Evolutionary conservation across 2,888 invertebrate species (phyloP).

Genomic region (Andrena minutula): DNA sequence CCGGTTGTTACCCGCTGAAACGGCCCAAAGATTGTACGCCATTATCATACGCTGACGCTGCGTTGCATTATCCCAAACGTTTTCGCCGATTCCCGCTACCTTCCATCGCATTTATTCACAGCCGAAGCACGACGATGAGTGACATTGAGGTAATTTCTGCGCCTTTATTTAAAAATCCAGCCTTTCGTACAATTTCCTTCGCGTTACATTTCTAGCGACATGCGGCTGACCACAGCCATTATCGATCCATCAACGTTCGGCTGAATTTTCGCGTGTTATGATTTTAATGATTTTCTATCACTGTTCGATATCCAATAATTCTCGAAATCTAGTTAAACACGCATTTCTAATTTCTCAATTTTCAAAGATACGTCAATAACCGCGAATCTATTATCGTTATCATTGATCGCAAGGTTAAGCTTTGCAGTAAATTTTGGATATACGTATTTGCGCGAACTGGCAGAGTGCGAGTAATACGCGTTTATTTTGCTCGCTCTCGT

Average conservation of each 20-base stretch:
- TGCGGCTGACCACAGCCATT: slow-evolving; percentile 67
- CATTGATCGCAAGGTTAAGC: slow-evolving; percentile 46
- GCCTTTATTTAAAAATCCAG: background rate
- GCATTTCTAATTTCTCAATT: background rate
- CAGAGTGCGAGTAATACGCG: background rate
- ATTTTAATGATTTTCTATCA: slow-evolving; percentile 14
- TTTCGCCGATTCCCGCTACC: slow-evolving; percentile 9
- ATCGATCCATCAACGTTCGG: slow-evolving; percentile 71
- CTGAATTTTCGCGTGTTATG: slow-evolving; percentile 34
- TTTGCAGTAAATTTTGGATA: background rate
- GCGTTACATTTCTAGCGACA: slow-evolving; percentile 43
- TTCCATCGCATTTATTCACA: slow-evolving; percentile 23
- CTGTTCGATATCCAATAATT: background rate
- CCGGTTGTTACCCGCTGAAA: slow-evolving; percentile 67
- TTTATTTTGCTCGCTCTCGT: background rate
- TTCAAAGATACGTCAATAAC: background rate
- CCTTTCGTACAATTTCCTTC: slow-evolving; percentile 18
- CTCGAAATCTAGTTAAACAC: background rate
- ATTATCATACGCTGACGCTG: slow-evolving; percentile 76
- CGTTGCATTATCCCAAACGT: slow-evolving; percentile 46
- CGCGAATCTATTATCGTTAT: slow-evolving; percentile 1
- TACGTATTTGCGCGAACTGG: background rate
- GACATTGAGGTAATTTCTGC: slow-evolving; percentile 77
- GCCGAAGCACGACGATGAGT: slow-evolving; percentile 73
- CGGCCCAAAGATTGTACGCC: slow-evolving; percentile 72